Base-by-base conservation (phyloP, 2,113 vertebrate genomes). In the Andinoacara biseriatus region DNA sequence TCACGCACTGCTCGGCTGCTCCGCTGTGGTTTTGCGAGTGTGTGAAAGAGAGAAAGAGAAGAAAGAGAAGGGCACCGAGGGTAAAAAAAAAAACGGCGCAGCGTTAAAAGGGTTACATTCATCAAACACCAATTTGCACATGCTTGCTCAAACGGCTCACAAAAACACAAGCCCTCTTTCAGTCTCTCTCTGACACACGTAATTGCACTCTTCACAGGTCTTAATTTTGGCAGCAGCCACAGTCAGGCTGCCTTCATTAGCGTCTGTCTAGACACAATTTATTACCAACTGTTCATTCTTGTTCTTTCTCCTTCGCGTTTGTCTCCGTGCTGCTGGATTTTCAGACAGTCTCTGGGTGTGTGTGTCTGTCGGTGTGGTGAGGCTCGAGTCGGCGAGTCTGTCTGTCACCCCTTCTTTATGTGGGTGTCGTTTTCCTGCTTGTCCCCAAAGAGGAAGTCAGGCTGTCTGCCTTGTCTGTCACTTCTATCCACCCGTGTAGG, bases 231-330 rank as follows among this genome's bases (percentile, higher is more conserved):
- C 83, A 67, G 57, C 81, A 46, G 35, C 35, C 74, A 77, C 63
- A 87, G 63, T 65, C 80, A 58, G 63, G 65, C 87, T 72, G 83
- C 88, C 92, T 91, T 93, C 80, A 91, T 93, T 87, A 90, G 89
- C 75, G 40, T 87, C 88, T 89, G 91, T 94, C 90, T 92, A 90
- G 91, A 95, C 90, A 77, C 72, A 17, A 91, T 88, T 92, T 93
- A 91, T 90, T 86, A 88, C 81, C 87, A 84, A 88, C 84, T 90
- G 81, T 84, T 92, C 83, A 31, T 81, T 92, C 89, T 59, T 74
- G 76, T 85, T 69, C 81, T 74, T 58, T 81, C 59, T 58, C 29
- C 58, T 63, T 84, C 17, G 17, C 46, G 18, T 80, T 83, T 81
- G 62, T 85, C 75, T 85, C n/a, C 7, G 5, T 63, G 58, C 75